Conservation (phyloP, 2,113 vertebrate genomes). For the Perognathus longimembris region DNA sequence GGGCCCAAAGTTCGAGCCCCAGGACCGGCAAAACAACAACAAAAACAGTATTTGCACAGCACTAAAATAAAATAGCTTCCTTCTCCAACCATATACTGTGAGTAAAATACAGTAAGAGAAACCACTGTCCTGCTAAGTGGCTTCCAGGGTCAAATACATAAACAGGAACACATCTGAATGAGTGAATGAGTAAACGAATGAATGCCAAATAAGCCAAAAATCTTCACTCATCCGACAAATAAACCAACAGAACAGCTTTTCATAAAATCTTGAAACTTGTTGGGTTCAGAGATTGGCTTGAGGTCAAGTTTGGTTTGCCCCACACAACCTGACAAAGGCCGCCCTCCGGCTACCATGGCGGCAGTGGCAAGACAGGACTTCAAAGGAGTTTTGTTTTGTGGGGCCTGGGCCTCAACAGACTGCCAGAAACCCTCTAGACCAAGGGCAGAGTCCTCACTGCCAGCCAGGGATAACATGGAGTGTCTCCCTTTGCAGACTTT, state of each 20-base stretch:
- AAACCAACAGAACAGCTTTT: constrained; percentile 46
- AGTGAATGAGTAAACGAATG: too few species aligned
- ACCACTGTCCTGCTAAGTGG: neutral
- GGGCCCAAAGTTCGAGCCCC: too few species aligned
- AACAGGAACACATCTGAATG: constrained; percentile 49
- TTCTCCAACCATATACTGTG: neutral
- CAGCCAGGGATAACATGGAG: neutral
- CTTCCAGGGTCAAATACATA: neutral
- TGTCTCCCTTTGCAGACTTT: neutral
- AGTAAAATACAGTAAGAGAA: neutral
- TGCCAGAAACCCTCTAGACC: neutral
- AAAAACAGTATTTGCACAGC: neutral
- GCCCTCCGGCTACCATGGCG: neutral
- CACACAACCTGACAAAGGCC: neutral
- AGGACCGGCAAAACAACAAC: too few species aligned
- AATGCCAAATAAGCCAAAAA: constrained; percentile 42
- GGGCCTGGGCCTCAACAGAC: neutral
- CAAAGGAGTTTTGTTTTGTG: constrained; percentile 11
- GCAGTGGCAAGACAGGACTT: neutral
- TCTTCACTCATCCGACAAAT: constrained; percentile 42
- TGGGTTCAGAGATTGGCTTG: constrained; percentile 36
- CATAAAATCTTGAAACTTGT: constrained; percentile 23
- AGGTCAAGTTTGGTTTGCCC: constrained; percentile 9
- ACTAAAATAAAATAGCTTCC: constrained; percentile 17
- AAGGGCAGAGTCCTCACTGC: neutral